A percentile compares a stretch with the other conserved stretches of the same genome.
These are phyloP conservation scores for Ptychochromis oligacanthus DNA, from an alignment of 2,113 vertebrate species.

Conservation along the genomic window DNA sequence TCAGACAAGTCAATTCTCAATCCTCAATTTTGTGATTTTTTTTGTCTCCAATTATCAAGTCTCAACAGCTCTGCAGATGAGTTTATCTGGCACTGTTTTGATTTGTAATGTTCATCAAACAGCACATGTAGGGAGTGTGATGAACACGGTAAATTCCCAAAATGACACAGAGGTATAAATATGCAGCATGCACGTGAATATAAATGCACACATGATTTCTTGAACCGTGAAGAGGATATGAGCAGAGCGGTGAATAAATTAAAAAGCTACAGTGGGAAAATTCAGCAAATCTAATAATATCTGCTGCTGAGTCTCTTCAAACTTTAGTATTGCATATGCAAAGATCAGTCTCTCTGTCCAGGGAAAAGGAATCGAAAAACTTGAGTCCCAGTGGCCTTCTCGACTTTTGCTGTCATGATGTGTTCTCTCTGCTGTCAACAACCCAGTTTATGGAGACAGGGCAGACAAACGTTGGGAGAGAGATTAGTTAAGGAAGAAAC, in stretches of 20 bases:
- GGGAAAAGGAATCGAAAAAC: conserved; percentile 26
- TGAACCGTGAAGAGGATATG: not conserved
- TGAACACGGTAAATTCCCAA: conserved; percentile 4
- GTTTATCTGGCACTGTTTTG: not conserved
- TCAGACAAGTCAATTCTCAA: not conserved
- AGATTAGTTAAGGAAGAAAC: not conserved
- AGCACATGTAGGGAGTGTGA: not conserved
- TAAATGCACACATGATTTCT: not conserved
- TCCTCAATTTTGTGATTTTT: not conserved
- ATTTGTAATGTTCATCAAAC: conserved; percentile 1
- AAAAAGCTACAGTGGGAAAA: conserved; percentile 24
- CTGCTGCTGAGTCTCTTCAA: not conserved
- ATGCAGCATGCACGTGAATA: not conserved
- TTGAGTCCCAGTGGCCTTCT: not conserved
- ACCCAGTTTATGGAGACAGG: conserved; percentile 21
- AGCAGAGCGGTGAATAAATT: conserved; percentile 43
- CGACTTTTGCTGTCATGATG: not conserved
- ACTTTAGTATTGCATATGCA: conserved; percentile 1
- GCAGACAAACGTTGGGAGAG: not conserved
- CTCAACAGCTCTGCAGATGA: not conserved
- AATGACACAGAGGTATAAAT: not conserved
- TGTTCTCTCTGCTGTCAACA: not conserved
- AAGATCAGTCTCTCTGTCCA: conserved; percentile 13
- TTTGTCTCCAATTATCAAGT: not conserved
- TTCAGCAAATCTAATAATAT: conserved; percentile 42